phyloP scores from a whole-genome alignment of 1,140 invertebrate genomes.

The Telenomus remus region DNA sequence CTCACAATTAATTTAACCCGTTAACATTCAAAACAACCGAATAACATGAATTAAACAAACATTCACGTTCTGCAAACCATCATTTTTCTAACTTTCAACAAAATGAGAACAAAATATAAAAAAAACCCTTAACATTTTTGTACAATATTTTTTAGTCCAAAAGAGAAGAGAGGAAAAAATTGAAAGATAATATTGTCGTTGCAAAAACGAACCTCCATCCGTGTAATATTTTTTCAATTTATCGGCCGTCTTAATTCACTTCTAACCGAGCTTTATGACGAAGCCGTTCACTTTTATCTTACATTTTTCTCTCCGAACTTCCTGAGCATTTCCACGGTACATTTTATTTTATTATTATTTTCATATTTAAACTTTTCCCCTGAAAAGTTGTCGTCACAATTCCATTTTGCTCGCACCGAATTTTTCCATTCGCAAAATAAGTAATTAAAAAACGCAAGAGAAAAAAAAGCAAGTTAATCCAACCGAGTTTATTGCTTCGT shows the following conservation, averaged over 20 bases:
- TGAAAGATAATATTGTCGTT: no score
- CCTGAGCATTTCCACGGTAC: constrained; percentile 63
- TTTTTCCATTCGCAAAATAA: no score
- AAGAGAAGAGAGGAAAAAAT: no score
- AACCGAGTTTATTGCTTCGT: background rate
- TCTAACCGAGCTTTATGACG: constrained; percentile 71
- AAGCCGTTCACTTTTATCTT: constrained; percentile 64
- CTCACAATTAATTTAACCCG: background rate
- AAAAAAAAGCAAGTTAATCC: background rate
- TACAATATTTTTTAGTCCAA: no score
- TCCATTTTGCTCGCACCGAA: no score
- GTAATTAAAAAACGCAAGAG: constrained; percentile 2
- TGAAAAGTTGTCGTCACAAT: no score
- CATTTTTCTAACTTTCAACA: no score
- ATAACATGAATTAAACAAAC: no score
- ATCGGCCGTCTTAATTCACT: constrained; percentile 50
- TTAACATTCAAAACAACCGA: background rate
- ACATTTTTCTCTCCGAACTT: constrained; percentile 52
- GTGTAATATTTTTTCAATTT: constrained; percentile 53
- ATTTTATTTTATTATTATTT: constrained; percentile 50
- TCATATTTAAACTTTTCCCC: no score
- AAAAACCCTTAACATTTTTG: no score
- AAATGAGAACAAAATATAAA: no score
- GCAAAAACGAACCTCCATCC: background rate
- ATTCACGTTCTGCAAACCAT: no score